Evolutionary conservation across 2,888 invertebrate species (phyloP).

Genomic region (Linnaemya vulpina): DNA sequence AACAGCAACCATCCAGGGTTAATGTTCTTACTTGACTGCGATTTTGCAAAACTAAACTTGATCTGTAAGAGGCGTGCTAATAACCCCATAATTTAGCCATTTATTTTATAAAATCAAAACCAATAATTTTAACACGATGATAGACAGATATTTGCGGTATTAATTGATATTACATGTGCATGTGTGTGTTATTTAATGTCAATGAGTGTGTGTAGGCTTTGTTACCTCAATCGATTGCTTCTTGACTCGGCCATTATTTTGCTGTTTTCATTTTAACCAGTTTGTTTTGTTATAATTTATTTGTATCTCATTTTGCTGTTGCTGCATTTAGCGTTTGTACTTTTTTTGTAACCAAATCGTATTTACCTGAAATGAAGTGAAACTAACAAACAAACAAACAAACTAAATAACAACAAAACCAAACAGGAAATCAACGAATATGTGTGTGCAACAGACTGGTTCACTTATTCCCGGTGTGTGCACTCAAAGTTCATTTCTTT

Average conservation of each 20-base stretch:
- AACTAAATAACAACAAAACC: conserved; percentile 16
- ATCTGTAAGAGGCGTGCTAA: neutral
- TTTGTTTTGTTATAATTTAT: conserved; percentile 32
- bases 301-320: conserved; percentile 27
- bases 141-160: neutral
- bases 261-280: conserved; percentile 39
- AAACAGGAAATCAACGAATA: conserved; percentile 53
- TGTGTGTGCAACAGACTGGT: neutral
- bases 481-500: conserved; percentile 29
- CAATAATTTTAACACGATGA: neutral
- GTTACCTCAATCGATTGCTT: conserved; percentile 19
- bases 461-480: conserved; percentile 33
- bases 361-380: conserved; percentile 47
- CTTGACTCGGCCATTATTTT: conserved; percentile 43
- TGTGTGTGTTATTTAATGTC: neutral
- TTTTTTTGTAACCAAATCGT: conserved; percentile 13
- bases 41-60: neutral
- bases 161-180: neutral
- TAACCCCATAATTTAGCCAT: neutral
- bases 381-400: conserved; percentile 4
- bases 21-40: neutral
- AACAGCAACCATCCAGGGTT: too few relatives aligned
- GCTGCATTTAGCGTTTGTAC: neutral
- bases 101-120: conserved; percentile 1
- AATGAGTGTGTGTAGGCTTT: conserved; percentile 24